phyloP scores from a whole-genome alignment of 2,797 vertebrate genomes.

The Crax fasciolata region DNA sequence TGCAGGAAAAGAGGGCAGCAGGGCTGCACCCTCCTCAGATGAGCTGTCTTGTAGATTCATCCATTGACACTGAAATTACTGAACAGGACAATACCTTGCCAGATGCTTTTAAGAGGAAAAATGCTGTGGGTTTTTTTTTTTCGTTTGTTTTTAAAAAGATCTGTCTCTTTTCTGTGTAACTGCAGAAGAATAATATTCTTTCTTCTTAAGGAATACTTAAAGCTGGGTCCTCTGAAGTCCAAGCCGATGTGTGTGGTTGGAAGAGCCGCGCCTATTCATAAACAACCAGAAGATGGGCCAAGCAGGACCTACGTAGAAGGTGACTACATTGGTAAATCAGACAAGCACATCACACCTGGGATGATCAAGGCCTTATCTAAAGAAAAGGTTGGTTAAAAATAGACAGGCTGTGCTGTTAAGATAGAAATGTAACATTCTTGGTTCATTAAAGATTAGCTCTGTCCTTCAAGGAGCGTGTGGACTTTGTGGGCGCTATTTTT shows the following conservation, averaged over 20 bases:
- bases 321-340: neutral
- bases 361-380: conserved; percentile 80
- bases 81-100: neutral
- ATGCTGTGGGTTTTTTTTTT: accelerated
- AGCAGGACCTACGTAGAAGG: neutral
- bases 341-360: conserved; percentile 74
- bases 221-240: conserved; percentile 82
- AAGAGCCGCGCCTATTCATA: conserved; percentile 74
- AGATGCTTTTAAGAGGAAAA: neutral
- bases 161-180: neutral
- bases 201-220: conserved; percentile 76
- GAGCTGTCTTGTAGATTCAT: neutral
- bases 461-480: neutral
- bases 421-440: neutral
- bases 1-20: neutral
- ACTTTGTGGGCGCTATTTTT: neutral
- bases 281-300: conserved; percentile 26
- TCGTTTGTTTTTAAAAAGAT: neutral
- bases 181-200: neutral
- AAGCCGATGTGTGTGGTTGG: conserved; percentile 80
- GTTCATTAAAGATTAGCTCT: conserved; percentile 24
- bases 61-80: neutral
- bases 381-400: neutral
- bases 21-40: neutral
- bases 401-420: neutral